Evolutionary conservation across 1,140 invertebrate species (phyloP), one percentile per base, ranked within the genome.

Genomic region (Zaprionus taronus): DNA sequence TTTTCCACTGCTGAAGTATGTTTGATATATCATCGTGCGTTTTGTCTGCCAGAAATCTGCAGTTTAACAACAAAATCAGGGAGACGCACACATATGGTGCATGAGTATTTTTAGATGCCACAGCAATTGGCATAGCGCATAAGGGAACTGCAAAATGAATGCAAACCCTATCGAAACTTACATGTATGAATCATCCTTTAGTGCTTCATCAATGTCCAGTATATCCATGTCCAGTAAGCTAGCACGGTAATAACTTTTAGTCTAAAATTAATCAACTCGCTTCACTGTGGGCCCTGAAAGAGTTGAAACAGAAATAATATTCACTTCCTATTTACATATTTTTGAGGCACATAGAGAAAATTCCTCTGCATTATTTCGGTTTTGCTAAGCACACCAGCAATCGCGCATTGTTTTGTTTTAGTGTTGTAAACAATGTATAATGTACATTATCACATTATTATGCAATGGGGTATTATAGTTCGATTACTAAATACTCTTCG

Each of bases 111-210:
- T 69, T 76, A 78, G 77, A 47, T 17, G 41, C 41, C 41, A 4
- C 22, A 22, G 9, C 72, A 69, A 51, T 41, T 20, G 44, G 49
- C 14, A 47, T 47, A 47, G n/a, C 41, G n/a, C 41, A 53, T 61
- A 47, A 53, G 66, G 24, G 15, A 73, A 67, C 31, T 44, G 34
- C 60, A 75, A 64, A 51, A 20, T 36, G 36, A 41, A 44, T 66
- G 60, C 49, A 62, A 28, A 55, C 64, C n/a, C 38, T 41, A 66
- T 70, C 58, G 65, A 65, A 68, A 81, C 91, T 81, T 80, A 92
- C 91, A 91, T 91, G 87, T 91, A 92, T 81, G 91, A 92, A 92
- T 92, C 91, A 91, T 92, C 91, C 79, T 92, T 92, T 36, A 92
- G 76, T 47, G 83, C 91, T 79, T 92, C 91, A 78, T 92, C 91